Conservation (phyloP, 1,140 invertebrate genomes). For the Teleopsis dalmanni region DNA sequence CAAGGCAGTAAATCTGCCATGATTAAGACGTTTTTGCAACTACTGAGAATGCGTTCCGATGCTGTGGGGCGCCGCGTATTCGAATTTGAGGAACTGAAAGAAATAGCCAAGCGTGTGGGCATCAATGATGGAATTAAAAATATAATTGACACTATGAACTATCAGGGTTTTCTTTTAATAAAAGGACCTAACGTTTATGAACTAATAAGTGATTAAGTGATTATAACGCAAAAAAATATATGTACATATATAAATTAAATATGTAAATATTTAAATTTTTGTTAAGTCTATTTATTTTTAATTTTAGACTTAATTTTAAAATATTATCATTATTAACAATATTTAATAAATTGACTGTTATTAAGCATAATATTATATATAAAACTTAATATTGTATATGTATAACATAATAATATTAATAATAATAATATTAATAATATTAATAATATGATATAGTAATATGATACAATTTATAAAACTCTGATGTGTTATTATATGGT, state of each 20-base stretch:
- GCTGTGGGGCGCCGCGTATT: conserved; percentile 63
- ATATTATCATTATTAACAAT: no score
- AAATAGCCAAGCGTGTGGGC: conserved; percentile 61
- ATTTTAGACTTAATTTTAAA: no score
- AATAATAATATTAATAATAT: no score
- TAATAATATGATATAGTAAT: no score
- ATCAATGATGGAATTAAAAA: conserved; percentile 56
- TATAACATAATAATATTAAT: no score
- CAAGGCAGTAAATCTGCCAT: conserved; percentile 56
- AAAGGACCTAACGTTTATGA: conserved; percentile 72
- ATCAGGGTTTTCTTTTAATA: conserved; percentile 77
- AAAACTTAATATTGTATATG: no score
- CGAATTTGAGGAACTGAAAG: conserved; percentile 57
- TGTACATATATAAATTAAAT: conserved; percentile 1
- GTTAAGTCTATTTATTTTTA: no score
- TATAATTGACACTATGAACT: conserved; percentile 70
- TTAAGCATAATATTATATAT: no score
- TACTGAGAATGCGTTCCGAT: conserved; percentile 58
- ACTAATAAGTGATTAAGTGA: conserved; percentile 35
- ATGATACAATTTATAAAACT: no score
- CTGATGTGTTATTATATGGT: no score
- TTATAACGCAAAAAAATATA: background rate
- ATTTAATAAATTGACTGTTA: no score
- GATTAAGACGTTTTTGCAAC: conserved; percentile 68
- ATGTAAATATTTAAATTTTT: no score